Evolutionary conservation across 2,797 vertebrate genomes (phyloP).

Genomic region (Peromyscus eremicus): DNA sequence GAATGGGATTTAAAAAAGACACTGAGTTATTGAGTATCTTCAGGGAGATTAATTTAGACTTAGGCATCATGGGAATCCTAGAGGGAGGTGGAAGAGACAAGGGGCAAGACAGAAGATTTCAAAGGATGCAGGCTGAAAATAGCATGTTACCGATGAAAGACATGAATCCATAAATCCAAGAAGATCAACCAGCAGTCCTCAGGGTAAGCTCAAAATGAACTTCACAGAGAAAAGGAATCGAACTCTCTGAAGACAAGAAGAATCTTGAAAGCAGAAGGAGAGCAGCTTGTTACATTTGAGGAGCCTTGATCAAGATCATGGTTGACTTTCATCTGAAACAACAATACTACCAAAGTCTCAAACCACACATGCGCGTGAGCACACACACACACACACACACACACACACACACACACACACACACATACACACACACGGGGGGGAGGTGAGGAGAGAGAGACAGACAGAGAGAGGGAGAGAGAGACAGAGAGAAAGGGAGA

Average conservation of each 20-base stretch:
- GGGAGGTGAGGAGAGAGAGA: neutral
- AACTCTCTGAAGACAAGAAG: neutral
- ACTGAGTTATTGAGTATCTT: neutral
- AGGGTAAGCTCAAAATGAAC: neutral
- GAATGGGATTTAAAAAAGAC: neutral
- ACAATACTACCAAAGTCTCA: neutral
- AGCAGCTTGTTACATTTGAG: neutral
- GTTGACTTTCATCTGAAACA: neutral
- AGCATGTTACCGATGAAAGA: slow-evolving; percentile 14
- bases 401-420: neutral
- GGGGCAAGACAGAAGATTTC: neutral
- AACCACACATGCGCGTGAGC: neutral
- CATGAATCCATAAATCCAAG: neutral
- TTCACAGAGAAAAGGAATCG: neutral
- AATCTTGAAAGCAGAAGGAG: neutral
- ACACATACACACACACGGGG: neutral
- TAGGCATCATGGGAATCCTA: neutral
- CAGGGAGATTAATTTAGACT: neutral
- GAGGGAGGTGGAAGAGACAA: neutral
- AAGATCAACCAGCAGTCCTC: neutral
- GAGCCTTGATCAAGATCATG: neutral
- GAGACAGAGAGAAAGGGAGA: neutral
- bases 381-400: too few relatives aligned
- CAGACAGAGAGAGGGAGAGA: neutral
- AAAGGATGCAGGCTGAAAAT: neutral